Conservation (phyloP, 2,888 invertebrate genomes). For the Pollenia labialis region DNA sequence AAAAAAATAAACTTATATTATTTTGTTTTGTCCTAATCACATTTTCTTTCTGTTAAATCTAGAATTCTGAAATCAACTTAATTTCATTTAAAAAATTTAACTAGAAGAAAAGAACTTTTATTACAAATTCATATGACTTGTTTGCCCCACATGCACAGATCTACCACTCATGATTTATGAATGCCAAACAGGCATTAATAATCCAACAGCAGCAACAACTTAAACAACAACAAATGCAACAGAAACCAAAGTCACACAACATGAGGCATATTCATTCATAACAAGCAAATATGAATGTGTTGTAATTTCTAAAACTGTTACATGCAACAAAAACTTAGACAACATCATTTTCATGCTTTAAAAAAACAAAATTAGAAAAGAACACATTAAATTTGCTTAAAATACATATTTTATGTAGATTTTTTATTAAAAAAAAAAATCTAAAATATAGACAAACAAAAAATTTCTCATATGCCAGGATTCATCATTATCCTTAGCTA, state of each 20-base stretch:
- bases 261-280: conserved; percentile 10
- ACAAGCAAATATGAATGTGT: conserved; percentile 50
- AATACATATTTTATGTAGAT: conserved; percentile 39
- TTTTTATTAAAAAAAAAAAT: conserved; percentile 19
- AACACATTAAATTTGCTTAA: conserved; percentile 52
- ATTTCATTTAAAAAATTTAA: too few relatives aligned
- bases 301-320: conserved; percentile 23
- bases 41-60: too few relatives aligned
- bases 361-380: background rate
- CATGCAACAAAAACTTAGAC: background rate
- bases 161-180: conserved; percentile 2
- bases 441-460: conserved; percentile 33
- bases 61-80: too few relatives aligned
- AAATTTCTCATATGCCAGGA: conserved; percentile 29
- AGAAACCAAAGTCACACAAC: background rate
- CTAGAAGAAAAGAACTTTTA: background rate
- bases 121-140: background rate
- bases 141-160: background rate
- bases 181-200: conserved; percentile 23
- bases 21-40: too few relatives aligned
- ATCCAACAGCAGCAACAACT: conserved; percentile 3
- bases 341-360: conserved; percentile 19
- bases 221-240: background rate
- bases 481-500: conserved; percentile 33
- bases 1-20: too few relatives aligned